Conservation (phyloP, 2,888 invertebrate genomes). For the Unio delphinus region DNA sequence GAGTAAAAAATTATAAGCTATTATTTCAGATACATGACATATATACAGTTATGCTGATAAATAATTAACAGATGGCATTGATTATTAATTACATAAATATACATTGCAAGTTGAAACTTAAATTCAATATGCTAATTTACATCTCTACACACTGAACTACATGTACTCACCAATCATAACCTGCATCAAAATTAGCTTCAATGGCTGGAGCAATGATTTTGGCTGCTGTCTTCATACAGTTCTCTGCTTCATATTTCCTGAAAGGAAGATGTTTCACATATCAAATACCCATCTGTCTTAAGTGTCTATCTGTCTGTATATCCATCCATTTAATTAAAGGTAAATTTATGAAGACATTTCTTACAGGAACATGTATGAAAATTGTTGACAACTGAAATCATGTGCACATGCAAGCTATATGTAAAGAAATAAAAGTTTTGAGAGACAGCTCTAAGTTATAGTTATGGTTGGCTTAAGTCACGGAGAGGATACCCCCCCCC, state of each 20-base stretch:
- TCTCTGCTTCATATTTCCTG: constrained; percentile 83
- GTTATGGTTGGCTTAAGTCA: too few species aligned
- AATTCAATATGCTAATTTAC: background rate
- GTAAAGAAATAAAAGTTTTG: too few species aligned
- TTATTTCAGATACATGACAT: too few species aligned
- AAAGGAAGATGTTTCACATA: constrained; percentile 8
- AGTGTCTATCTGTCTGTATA: background rate
- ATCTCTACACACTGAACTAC: too few species aligned
- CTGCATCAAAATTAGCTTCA: constrained; percentile 76
- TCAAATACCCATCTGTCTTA: background rate
- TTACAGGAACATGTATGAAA: too few species aligned
- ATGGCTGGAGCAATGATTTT: constrained; percentile 90
- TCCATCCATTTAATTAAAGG: background rate
- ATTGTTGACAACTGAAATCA: too few species aligned
- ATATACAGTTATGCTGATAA: background rate
- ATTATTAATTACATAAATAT: background rate
- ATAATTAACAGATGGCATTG: background rate
- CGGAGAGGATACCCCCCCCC: too few species aligned
- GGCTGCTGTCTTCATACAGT: constrained; percentile 86
- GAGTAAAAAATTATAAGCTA: too few species aligned
- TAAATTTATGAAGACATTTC: too few species aligned
- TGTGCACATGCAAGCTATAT: too few species aligned
- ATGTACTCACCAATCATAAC: constrained; percentile 75
- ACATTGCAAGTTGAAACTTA: background rate
- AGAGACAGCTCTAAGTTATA: too few species aligned